phyloP scores from a whole-genome alignment of 2,113 vertebrate species.

The Prunella fulvescens region DNA sequence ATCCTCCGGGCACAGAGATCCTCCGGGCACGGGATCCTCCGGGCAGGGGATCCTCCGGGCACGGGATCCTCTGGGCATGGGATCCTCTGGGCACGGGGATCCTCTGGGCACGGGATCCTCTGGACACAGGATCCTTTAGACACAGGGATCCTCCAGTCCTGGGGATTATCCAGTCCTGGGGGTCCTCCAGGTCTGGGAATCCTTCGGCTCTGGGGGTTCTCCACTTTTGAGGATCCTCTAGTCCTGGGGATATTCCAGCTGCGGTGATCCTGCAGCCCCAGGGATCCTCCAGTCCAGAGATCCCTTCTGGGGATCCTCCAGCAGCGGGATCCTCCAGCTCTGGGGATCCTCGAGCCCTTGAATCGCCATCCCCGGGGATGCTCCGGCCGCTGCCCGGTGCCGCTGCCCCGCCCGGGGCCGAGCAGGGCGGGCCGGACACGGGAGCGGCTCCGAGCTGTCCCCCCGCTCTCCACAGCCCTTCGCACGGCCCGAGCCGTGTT shows the following conservation, averaged over 20 bases:
- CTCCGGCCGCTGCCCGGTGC: not conserved
- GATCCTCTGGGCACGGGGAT: not conserved
- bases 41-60: rapidly evolving
- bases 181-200: too few species aligned
- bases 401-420: not conserved
- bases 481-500: not conserved
- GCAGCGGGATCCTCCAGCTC: rapidly evolving
- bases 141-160: not conserved
- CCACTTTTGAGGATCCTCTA: not conserved
- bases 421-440: not conserved
- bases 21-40: rapidly evolving
- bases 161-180: too few species aligned
- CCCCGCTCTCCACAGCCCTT: not conserved
- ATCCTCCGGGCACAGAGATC: not conserved
- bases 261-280: too few species aligned
- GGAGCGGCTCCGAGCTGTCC: not conserved
- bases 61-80: too few species aligned
- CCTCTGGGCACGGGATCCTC: not conserved
- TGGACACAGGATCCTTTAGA: not conserved
- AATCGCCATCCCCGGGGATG: not conserved
- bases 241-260: not conserved
- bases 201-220: too few species aligned
- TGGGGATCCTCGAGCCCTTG: not conserved
- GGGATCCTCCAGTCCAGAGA: not conserved
- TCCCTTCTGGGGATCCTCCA: rapidly evolving